Base-by-base conservation (phyloP, 2,888 invertebrate species). In the Phortica magna region DNA sequence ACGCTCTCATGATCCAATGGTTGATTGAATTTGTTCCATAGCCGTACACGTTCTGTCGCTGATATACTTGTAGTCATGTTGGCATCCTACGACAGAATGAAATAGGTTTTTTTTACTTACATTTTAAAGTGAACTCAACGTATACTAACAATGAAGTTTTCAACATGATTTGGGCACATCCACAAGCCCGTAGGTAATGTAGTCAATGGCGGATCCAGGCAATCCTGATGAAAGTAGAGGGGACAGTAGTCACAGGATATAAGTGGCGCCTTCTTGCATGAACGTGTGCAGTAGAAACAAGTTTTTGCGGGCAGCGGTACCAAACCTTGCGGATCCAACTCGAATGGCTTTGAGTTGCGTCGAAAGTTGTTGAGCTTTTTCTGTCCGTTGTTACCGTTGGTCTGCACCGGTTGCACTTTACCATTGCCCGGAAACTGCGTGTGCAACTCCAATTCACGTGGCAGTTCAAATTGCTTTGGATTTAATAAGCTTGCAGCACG, bases 111-210 rank as follows among this genome's bases (percentile, higher is more conserved):
- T 17, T 68, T 31, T 48, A 17, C 39, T 39, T 14, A 43, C 14
- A 67, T 22, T 31, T n/a, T n/a, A 17, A 10, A 22, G 55, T 67
- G 10, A 59, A 10, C 55, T 65, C 53, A 61, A 53, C 10, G 7
- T 14, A 41, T 55, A 93, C 94, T 94, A 91, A 95, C 96, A 88
- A 98, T 94, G 81, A 95, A 95, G 85, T 98, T 97, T 91, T 99
- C 98, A 0, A 96, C 96, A 91, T 99, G 99, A 91, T 97, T 97
- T 0, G 99, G 99, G 91, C 99, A 99, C 98, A 99, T 98, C 99
- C 99, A 99, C 42, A 96, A 94, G 0, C 96, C 97, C 2, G 95
- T 95, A 0, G 99, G 99, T 79, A 97, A 93, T 0, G 96, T 95
- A 0, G 98, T 96, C 75, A 99, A 92, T 0, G 99, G 99, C 0